These are phyloP conservation scores for Rallus crepitans DNA, from an alignment of 2,797 vertebrate species.

Conservation along the genomic window DNA sequence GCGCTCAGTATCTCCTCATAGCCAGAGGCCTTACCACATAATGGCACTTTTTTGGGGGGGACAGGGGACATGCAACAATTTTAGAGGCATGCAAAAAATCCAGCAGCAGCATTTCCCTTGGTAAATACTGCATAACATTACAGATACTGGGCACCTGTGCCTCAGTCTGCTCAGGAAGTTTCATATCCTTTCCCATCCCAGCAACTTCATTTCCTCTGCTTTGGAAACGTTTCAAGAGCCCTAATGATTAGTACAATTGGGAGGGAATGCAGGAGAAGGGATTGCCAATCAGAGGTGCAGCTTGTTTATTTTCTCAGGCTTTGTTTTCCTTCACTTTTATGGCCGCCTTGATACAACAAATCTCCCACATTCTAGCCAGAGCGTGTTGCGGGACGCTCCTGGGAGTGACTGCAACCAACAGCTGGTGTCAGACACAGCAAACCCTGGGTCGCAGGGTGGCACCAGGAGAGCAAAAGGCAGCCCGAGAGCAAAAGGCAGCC, in stretches of 20 bases:
- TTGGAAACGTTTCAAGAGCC: conserved; percentile 81
- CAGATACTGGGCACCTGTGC: conserved; percentile 85
- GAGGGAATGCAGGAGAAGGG: conserved; percentile 69
- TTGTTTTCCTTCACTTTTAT: conserved; percentile 75
- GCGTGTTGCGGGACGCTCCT: conserved; percentile 64
- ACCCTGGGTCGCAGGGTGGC: background rate
- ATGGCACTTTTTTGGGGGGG: conserved; percentile 59
- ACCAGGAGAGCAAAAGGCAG: background rate
- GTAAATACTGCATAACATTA: conserved; percentile 84
- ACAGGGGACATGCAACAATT: conserved; percentile 9
- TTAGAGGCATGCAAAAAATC: conserved; percentile 70
- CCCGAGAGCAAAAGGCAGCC: background rate
- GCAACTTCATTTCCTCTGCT: conserved; percentile 84
- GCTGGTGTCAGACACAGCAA: background rate
- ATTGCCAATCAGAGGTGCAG: conserved; percentile 78
- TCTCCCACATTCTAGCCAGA: conserved; percentile 68
- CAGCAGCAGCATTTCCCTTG: conserved; percentile 64
- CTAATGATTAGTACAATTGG: conserved; percentile 76
- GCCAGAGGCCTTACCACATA: conserved; percentile 78
- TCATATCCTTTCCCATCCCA: conserved; percentile 87
- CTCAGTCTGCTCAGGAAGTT: conserved; percentile 87
- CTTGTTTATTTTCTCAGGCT: conserved; percentile 74
- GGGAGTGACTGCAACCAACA: conserved; percentile 60
- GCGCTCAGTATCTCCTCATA: conserved; percentile 80
- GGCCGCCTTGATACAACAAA: conserved; percentile 69